These are phyloP conservation scores for Meandrusa payeni DNA, from an alignment of 2,888 invertebrate species.

Conservation along the genomic window DNA sequence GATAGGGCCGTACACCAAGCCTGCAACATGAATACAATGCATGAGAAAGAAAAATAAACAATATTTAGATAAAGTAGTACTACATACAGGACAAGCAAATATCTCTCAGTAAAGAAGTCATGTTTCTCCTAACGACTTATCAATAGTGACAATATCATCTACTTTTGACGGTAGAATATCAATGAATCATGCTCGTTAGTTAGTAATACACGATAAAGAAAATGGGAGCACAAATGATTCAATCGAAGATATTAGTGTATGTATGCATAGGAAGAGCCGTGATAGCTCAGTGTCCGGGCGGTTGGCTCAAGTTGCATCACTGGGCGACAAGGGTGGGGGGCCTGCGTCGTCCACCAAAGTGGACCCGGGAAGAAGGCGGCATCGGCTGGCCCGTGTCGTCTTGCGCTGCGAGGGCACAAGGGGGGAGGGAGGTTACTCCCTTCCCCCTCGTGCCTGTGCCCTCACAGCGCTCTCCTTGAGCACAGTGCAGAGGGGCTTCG, in stretches of 20 bases:
- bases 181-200: slow-evolving; percentile 1
- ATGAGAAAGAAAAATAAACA: background rate
- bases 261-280: no score
- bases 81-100: background rate
- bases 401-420: no score
- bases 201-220: slow-evolving; percentile 15
- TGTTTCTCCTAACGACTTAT: background rate
- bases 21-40: slow-evolving; percentile 31
- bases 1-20: slow-evolving; percentile 59
- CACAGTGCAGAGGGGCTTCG: no score
- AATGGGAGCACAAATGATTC: slow-evolving; percentile 27
- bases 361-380: no score
- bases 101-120: background rate
- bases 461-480: no score
- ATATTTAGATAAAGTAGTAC: background rate
- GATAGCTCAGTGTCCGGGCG: no score
- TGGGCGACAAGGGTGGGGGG: no score
- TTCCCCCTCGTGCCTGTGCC: no score
- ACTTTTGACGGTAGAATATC: background rate
- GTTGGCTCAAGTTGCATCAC: no score
- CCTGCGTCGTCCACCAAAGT: no score
- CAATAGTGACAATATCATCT: background rate
- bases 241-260: slow-evolving; percentile 4
- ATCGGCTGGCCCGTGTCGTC: no score
- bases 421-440: no score